A percentile compares a stretch with the other conserved stretches of the same genome.
Evolutionary conservation across 2,113 vertebrate genomes (phyloP).

Genomic region (Halcyon senegalensis): DNA sequence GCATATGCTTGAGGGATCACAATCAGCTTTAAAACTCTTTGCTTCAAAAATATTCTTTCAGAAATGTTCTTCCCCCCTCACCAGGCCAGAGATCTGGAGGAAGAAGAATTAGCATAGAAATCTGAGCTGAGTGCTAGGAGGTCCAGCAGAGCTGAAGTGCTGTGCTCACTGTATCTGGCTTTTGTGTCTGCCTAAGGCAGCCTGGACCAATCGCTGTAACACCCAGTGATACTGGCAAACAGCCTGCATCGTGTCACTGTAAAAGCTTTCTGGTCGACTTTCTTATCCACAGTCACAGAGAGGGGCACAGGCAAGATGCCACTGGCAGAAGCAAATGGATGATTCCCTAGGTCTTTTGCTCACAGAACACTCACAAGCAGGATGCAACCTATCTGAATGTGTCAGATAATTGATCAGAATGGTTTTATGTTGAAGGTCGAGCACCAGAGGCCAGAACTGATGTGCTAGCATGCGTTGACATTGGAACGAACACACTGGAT

Average conservation of each 20-base stretch:
- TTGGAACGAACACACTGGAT: not conserved
- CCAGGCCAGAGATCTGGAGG: not conserved
- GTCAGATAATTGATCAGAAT: not conserved
- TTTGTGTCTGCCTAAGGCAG: not conserved
- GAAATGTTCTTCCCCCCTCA: not conserved
- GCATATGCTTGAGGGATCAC: not conserved
- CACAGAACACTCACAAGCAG: not conserved
- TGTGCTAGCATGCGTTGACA: accelerated
- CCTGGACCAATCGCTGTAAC: not conserved
- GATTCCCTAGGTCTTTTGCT: not conserved
- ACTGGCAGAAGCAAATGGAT: not conserved
- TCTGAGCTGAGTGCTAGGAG: not conserved
- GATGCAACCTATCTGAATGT: not conserved
- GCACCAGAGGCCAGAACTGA: not conserved
- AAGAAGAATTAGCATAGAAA: constrained; percentile 7
- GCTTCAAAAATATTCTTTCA: not conserved
- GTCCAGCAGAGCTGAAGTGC: not conserved
- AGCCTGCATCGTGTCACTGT: not conserved
- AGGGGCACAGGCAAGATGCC: not conserved
- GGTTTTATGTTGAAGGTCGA: not conserved
- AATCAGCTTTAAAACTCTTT: not conserved
- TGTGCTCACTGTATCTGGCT: not conserved
- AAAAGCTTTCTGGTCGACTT: not conserved
- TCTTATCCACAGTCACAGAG: not conserved
- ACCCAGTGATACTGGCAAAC: not conserved